Base-by-base conservation (phyloP, 2,113 vertebrate genomes). In the Parus major region DNA sequence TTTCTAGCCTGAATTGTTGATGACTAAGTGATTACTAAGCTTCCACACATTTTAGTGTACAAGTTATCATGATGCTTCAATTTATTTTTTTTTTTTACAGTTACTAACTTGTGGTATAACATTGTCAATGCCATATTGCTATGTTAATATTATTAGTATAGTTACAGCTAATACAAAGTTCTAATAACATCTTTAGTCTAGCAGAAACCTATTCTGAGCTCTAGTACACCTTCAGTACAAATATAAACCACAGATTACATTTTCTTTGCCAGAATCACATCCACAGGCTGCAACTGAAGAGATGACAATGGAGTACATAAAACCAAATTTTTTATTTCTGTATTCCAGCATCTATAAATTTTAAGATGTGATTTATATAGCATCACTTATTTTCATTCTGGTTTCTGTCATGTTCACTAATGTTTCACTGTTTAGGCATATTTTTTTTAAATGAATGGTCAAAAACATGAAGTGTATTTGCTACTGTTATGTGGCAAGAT, bases 341-440 rank as follows among this genome's bases (percentile, higher is more conserved):
- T 79, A 80, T 82, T 88, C 25, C 60, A 25, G 52, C 31, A 86
- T 11, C 44, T 70, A 81, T 83, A 33, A 81, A 75, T 73, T 93
- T 50, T 82, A 65, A 76, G 20, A 84, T 41, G n/a, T 25, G 78
- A 73, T 71, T 95, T 52, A 88, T 4, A 56, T 11, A 81, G 41
- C 12, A 3, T 18, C 23, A 84, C 61, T 86, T 61, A 64, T 97
- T 94, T 82, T 92, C 52, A 92, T 75, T 92, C 83, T 46, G 90
- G 53, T 86, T 76, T 49, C 88, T 97, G 73, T 61, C 7, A 4
- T 49, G 83, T 68, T 73, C 9, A 52, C 18, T 44, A 60, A 88
- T 4, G 49, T 60, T 80, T 84, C 79, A 44, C 7, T 79, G 42
- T 53, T 91, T n/a, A 80, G 41, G 84, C 15, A 78, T 52, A 91